phyloP scores from a whole-genome alignment of 92 coral and sea anemone genomes.

The Pocillopora grandis region DNA sequence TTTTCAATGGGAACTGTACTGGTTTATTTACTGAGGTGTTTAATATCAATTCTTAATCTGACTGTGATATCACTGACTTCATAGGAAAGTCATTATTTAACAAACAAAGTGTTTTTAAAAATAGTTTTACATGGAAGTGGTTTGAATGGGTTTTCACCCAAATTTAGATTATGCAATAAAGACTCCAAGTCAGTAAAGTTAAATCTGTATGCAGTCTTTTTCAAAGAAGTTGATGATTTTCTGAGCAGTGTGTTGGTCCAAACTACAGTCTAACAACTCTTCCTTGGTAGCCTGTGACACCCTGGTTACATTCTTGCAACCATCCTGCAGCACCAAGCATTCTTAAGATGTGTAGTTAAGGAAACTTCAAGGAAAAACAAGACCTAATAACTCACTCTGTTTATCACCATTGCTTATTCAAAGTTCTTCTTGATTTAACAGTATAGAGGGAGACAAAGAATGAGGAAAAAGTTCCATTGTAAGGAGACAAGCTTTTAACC shows the following conservation, averaged over 20 bases:
- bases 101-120: background rate
- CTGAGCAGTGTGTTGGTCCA: conserved; percentile 87
- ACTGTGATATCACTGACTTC: too few species aligned
- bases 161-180: background rate
- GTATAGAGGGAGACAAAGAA: background rate
- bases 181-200: conserved; percentile 2
- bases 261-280: conserved; percentile 91
- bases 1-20: too few species aligned
- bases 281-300: conserved; percentile 83
- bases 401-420: background rate
- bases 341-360: conserved; percentile 60
- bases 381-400: background rate
- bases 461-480: too few species aligned
- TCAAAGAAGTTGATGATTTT: conserved; percentile 78
- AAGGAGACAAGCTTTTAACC: too few species aligned
- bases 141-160: background rate
- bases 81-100: background rate
- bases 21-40: too few species aligned
- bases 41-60: too few species aligned
- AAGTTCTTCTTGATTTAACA: background rate
- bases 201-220: conserved; percentile 58
- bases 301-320: conserved; percentile 77
- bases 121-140: conserved; percentile 2
- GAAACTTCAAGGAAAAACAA: background rate
- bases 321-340: conserved; percentile 94